Percentiles rank a stretch among this genome's conserved stretches.
Conservation (phyloP, 2,888 invertebrate species). For the Ichneumoninae sp. region DNA sequence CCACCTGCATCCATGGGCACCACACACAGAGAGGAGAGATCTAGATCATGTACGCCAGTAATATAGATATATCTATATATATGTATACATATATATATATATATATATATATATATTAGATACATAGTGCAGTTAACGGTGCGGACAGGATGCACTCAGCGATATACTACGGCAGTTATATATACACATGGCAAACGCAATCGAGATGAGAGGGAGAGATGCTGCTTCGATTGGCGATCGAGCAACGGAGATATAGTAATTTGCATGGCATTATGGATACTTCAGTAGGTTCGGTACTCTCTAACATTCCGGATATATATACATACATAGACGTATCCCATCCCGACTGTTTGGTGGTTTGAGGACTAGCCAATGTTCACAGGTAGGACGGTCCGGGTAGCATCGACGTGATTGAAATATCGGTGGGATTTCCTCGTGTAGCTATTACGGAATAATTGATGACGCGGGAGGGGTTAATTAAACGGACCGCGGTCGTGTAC, state of each 20-base stretch:
- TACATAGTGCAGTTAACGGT: slow-evolving; percentile 29
- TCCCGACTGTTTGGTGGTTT: slow-evolving; percentile 7
- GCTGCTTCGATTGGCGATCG: slow-evolving; percentile 58
- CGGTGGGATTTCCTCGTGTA: neutral
- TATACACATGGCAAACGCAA: slow-evolving; percentile 42
- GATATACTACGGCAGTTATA: slow-evolving; percentile 34
- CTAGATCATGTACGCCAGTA: slow-evolving; percentile 10
- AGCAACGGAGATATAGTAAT: slow-evolving; percentile 44
- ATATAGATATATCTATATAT: slow-evolving; percentile 12
- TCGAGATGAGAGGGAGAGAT: slow-evolving; percentile 56
- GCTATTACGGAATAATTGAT: slow-evolving; percentile 16
- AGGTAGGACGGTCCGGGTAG: neutral
- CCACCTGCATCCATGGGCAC: slow-evolving; percentile 8
- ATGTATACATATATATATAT: neutral
- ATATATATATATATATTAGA: slow-evolving; percentile 37
- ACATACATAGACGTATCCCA: neutral
- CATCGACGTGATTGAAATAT: slow-evolving; percentile 19
- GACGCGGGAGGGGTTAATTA: slow-evolving; percentile 1
- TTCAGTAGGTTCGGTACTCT: slow-evolving; percentile 10
- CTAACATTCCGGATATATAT: neutral
- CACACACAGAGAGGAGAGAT: slow-evolving; percentile 2
- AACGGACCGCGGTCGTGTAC: neutral
- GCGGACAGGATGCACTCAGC: slow-evolving; percentile 50
- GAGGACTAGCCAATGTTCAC: slow-evolving; percentile 28
- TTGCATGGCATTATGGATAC: slow-evolving; percentile 13